phyloP scores from a whole-genome alignment of 2,113 vertebrate genomes.

The Macroglossus sobrinus region DNA sequence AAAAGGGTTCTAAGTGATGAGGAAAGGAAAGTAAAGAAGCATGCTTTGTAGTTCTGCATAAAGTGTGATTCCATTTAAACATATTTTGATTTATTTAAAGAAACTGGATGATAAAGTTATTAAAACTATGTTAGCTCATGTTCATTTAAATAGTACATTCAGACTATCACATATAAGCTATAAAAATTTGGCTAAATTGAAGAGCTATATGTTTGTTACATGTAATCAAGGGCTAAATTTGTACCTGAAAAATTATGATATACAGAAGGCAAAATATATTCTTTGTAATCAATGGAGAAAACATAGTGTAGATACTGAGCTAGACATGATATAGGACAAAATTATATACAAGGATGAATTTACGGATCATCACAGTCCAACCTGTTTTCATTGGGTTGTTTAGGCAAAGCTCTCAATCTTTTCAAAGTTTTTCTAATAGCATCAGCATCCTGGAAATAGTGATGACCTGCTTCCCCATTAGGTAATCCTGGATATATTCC shows the following conservation, averaged over 20 bases:
- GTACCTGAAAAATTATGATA: constrained; percentile 6
- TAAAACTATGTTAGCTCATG: background rate
- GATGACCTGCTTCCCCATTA: constrained; percentile 80
- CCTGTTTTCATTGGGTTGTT: constrained; percentile 84
- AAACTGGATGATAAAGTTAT: constrained; percentile 33
- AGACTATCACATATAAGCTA: background rate
- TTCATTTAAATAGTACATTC: constrained; percentile 25
- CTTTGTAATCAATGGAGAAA: constrained; percentile 47
- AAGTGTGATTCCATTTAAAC: constrained; percentile 45
- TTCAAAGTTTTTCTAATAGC: constrained; percentile 88
- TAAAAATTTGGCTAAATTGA: background rate
- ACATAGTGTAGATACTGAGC: constrained; percentile 38
- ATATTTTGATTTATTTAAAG: constrained; percentile 52
- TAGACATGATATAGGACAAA: constrained; percentile 66
- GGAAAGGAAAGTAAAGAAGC: background rate
- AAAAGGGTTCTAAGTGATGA: constrained; percentile 27
- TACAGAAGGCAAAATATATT: constrained; percentile 51
- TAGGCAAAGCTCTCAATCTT: constrained; percentile 88
- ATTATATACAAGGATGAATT: constrained; percentile 70
- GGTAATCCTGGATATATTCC: constrained; percentile 82
- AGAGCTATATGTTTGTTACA: background rate
- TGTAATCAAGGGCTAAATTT: constrained; percentile 24
- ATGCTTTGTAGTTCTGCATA: constrained; percentile 21
- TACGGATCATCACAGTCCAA: constrained; percentile 69
- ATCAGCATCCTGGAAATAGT: constrained; percentile 80